These are phyloP conservation scores for Otolemur garnettii DNA, from an alignment of 2,113 vertebrate species.

Conservation along the genomic window DNA sequence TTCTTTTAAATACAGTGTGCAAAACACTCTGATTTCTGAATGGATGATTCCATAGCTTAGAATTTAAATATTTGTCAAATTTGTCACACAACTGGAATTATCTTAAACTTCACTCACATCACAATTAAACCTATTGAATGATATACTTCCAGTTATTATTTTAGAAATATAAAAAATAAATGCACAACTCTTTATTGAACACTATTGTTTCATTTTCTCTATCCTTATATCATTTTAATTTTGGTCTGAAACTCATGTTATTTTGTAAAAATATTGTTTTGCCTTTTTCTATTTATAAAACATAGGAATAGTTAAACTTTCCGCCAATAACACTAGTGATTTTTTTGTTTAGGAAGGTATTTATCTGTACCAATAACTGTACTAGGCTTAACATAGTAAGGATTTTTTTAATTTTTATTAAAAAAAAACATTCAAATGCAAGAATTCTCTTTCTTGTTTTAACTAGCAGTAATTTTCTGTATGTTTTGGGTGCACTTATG, in stretches of 20 bases:
- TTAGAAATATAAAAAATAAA: neutral
- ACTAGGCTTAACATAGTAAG: neutral
- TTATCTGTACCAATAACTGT: neutral
- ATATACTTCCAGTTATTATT: neutral
- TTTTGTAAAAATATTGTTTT: constrained; percentile 1
- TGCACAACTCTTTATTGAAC: neutral
- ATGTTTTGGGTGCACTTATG: neutral
- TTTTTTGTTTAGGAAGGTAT: neutral
- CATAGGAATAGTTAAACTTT: neutral
- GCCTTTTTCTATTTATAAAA: neutral
- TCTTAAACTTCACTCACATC: neutral
- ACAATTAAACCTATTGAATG: neutral
- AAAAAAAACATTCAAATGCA: neutral
- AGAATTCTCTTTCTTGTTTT: neutral
- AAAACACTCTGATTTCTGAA: neutral
- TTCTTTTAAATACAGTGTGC: neutral
- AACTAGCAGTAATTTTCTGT: neutral
- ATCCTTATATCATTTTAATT: neutral
- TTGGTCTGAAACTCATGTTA: neutral
- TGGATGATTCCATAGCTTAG: neutral
- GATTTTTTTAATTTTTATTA: neutral
- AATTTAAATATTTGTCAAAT: constrained; percentile 7
- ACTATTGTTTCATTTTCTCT: neutral
- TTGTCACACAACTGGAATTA: neutral
- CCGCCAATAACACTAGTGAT: neutral